Evolutionary conservation across 2,888 invertebrate species (phyloP), one percentile per base, ranked within the genome.

Genomic region (Graphium colonna): DNA sequence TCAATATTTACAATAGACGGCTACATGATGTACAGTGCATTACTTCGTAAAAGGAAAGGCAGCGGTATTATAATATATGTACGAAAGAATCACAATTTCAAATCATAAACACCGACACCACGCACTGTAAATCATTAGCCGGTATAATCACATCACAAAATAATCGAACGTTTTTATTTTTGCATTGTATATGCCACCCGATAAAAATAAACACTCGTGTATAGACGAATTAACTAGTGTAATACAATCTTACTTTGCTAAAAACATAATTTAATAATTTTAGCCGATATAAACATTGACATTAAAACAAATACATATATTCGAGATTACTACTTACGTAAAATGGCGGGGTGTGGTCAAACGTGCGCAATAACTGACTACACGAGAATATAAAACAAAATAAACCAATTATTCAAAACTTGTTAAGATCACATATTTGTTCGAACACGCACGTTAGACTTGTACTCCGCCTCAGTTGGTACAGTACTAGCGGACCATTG

Each of bases 391-490:
- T 41, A 52, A 41, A 18, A 7, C 3, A 40, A 41, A 21, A 21
- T 33, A 18, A 16, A 33, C 15, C 18, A 15, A 21, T n/a, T 47
- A 13, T 46, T 42, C 15, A 41, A 47, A 33, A 42, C 33, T 9
- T 47, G 52, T 21, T 47, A 47, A 39, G 52, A 52, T 47, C 52
- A 52, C 28, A 52, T 52, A 15, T 52, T 52, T 26, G 47, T 36
- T 26, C 28, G 52, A 38, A 42, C 47, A 18, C 47, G 47, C 16
- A n/a, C n/a, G 43, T 26, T 33, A 36, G 52, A 52, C 33, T 31
- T 52, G 7, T 48, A 36, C 47, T 42, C 47, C 12, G 52, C 47
- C 3, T 40, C 52, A 17, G 42, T 46, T 38, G 26, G 36, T 1
- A 15, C 8, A 15, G 5, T 13, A 12, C 15, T 38, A 5, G 3